Conservation (phyloP, 2,888 invertebrate species). For the Ptilodon capucinus region DNA sequence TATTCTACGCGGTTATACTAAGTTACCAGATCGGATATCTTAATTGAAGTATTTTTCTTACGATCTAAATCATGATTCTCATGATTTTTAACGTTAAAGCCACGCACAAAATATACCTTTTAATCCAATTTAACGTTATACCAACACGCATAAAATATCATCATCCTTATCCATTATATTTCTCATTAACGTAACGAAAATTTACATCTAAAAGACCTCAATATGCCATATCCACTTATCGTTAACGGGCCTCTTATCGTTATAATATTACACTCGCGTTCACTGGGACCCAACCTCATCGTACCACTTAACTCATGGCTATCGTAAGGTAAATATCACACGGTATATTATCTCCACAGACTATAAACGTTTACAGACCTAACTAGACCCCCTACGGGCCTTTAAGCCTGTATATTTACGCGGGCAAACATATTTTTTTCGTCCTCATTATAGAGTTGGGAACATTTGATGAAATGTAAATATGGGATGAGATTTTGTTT, state of each 20-base stretch:
- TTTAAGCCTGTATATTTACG: constrained; percentile 24
- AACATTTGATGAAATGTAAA: constrained; percentile 33
- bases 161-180: background rate
- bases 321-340: constrained; percentile 51
- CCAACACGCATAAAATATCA: background rate
- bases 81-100: no score
- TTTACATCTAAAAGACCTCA: background rate
- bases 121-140: no score
- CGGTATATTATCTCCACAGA: constrained; percentile 38
- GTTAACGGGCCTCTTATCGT: background rate
- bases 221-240: background rate
- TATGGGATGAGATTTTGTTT: constrained; percentile 29
- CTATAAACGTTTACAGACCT: constrained; percentile 44
- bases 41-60: no score
- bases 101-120: no score
- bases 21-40: no score
- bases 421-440: constrained; percentile 27
- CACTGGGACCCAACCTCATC: constrained; percentile 12
- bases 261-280: background rate
- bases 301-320: constrained; percentile 42
- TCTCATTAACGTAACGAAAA: background rate
- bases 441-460: constrained; percentile 8
- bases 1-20: no score
- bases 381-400: constrained; percentile 33
- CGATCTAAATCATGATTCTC: no score